Evolutionary conservation across 2,888 invertebrate species (phyloP), one percentile per base, ranked within the genome.

Genomic region (Eristalis tenax): DNA sequence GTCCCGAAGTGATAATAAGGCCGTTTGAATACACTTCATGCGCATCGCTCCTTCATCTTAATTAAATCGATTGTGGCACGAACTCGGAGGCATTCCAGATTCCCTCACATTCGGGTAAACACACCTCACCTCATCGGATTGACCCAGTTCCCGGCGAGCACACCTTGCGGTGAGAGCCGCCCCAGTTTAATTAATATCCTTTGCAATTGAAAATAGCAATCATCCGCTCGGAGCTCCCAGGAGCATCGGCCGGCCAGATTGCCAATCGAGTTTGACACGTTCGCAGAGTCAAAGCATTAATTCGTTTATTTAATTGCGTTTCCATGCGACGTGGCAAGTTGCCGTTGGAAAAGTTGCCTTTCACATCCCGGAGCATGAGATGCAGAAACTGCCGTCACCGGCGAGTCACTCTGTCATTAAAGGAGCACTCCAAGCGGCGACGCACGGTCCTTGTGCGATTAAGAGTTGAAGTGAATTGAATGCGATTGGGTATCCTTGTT

Each of bases 1-100:
- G 40, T 15, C 15, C 40, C 15, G 40, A 15, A 43, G 43, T 43
- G n/a, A n/a, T n/a, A 43, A 43, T 43, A 15, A 50, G 50, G 18
- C 18, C 50, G 18, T 50, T 50, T 18, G 50, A 8, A 50, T n/a
- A 50, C 18, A 50, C 18, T 18, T 50, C 50, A 50, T 18, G 50
- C 50, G 8, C 18, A 50, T 18, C 23, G 8, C n/a, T 26, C 23
- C 63, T 89, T 78, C 28, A 89, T 83, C 71, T 89, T 84, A 4
- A 88, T 89, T 0, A 90, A 89, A 3, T 89, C 89, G 66, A 88
- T 89, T 63, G 90, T 59, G 1, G 90, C 57, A 50, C 50, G 50
- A 50, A 50, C 50, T 10, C 18, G 18, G 18, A 18, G 50, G n/a
- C 50, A 50, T 50, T 18, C 8, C 18, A 4, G 50, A 50, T n/a